Conservation (phyloP, 2,888 invertebrate genomes). For the Aphodius sticticus region DNA sequence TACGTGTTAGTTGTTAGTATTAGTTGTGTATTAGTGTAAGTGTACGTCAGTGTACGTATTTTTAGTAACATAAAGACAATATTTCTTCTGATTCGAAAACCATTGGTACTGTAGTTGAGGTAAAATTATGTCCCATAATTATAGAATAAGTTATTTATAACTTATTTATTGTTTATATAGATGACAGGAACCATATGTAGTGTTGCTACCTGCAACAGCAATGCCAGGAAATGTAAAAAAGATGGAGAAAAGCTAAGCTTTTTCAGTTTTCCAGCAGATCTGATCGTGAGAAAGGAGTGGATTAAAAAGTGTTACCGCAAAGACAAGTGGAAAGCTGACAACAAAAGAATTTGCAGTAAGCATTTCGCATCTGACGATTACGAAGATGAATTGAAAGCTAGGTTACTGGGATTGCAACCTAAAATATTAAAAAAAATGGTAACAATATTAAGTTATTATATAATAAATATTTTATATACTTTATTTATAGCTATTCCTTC, state of each 20-base stretch:
- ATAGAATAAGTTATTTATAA: neutral
- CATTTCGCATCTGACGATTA: constrained; percentile 25
- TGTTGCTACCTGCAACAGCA: neutral
- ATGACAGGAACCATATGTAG: neutral
- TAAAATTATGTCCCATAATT: neutral
- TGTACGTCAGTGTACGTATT: too few relatives aligned
- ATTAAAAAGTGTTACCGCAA: constrained; percentile 28
- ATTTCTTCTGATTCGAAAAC: neutral
- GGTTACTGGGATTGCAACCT: constrained; percentile 24
- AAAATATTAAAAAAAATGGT: constrained; percentile 26
- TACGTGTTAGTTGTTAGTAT: too few relatives aligned
- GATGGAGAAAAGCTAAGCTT: neutral
- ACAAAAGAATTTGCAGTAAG: constrained; percentile 29
- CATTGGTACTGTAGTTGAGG: neutral
- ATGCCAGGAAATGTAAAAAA: constrained; percentile 6
- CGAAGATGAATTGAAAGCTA: constrained; percentile 24
- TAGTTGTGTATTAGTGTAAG: too few relatives aligned
- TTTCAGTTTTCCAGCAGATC: constrained; percentile 9
- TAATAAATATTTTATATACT: neutral
- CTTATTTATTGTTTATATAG: neutral
- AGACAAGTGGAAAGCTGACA: constrained; percentile 30
- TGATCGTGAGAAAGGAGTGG: constrained; percentile 21
- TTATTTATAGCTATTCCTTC: constrained; percentile 18
- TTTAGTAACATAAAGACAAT: too few relatives aligned
- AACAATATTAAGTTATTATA: constrained; percentile 5